Percentiles rank a stretch among this genome's conserved stretches.
phyloP scores from a whole-genome alignment of 2,113 vertebrate species.

The Octodon degus region DNA sequence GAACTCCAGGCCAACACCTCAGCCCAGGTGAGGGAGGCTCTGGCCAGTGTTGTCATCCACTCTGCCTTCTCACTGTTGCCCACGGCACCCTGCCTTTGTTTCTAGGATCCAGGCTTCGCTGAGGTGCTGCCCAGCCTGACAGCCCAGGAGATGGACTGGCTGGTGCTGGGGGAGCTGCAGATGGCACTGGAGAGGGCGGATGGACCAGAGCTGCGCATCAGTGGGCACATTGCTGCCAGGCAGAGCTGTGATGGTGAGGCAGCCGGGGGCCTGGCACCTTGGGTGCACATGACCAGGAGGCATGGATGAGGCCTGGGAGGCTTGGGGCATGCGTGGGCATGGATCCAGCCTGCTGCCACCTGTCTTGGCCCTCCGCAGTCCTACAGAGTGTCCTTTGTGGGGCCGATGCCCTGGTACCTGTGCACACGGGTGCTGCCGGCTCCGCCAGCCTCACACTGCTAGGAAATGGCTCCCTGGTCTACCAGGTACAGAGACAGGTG shows the following conservation, averaged over 20 bases:
- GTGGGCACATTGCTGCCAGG: slow-evolving; percentile 91
- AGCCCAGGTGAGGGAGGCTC: slow-evolving; percentile 87
- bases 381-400: slow-evolving; percentile 97
- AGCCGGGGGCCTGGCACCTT: not conserved
- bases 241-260: slow-evolving; percentile 95
- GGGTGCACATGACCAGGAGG: not conserved
- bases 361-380: slow-evolving; percentile 83
- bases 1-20: slow-evolving; percentile 93
- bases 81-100: not conserved
- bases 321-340: not conserved
- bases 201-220: slow-evolving; percentile 85
- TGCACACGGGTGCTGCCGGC: slow-evolving; percentile 94
- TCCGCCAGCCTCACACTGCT: slow-evolving; percentile 92
- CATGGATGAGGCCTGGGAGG: not conserved
- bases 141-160: slow-evolving; percentile 93
- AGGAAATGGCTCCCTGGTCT: slow-evolving; percentile 94
- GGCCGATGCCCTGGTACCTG: slow-evolving; percentile 90
- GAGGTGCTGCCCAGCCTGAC: slow-evolving; percentile 95
- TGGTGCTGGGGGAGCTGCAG: slow-evolving; percentile 94
- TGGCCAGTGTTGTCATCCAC: not conserved
- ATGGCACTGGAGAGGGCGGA: slow-evolving; percentile 90
- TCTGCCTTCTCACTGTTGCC: not conserved
- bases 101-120: slow-evolving; percentile 93
- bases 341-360: not conserved
- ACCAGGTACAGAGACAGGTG: slow-evolving; percentile 89